These are phyloP conservation scores for Semnopithecus entellus DNA, from an alignment of 2,113 vertebrate species.

Conservation along the genomic window DNA sequence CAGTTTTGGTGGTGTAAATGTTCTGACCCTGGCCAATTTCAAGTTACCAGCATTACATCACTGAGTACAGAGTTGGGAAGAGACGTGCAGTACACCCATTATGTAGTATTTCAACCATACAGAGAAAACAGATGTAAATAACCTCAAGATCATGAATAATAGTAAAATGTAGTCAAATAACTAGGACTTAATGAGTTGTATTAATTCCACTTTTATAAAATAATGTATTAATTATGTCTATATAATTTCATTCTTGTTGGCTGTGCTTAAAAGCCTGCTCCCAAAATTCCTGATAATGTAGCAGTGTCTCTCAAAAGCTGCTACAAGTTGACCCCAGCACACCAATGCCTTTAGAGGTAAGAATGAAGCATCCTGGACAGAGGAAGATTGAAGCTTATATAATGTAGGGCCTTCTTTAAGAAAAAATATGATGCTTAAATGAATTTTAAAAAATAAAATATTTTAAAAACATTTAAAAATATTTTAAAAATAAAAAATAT, in stretches of 20 bases:
- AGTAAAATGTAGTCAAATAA: neutral
- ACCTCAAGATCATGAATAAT: neutral
- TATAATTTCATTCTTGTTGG: neutral
- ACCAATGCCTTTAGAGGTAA: neutral
- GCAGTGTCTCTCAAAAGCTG: neutral
- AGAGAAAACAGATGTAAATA: neutral
- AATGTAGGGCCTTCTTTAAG: neutral
- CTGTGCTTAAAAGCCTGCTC: neutral
- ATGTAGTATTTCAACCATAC: neutral
- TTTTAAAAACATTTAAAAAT: no score
- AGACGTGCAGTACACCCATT: neutral
- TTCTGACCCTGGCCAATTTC: neutral
- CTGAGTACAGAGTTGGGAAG: neutral
- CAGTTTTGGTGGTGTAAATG: neutral
- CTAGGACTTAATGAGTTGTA: neutral
- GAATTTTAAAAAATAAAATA: neutral
- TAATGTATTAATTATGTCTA: neutral
- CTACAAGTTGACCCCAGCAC: neutral
- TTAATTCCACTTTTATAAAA: neutral
- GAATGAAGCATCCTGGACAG: neutral
- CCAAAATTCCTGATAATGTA: neutral
- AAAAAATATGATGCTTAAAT: neutral
- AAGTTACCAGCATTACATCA: neutral
- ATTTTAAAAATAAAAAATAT: no score
- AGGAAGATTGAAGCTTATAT: neutral